Percentiles rank a stretch among this genome's conserved stretches.
These are phyloP conservation scores for Eubasilissa splendida DNA, from an alignment of 2,888 invertebrate genomes.

Conservation along the genomic window DNA sequence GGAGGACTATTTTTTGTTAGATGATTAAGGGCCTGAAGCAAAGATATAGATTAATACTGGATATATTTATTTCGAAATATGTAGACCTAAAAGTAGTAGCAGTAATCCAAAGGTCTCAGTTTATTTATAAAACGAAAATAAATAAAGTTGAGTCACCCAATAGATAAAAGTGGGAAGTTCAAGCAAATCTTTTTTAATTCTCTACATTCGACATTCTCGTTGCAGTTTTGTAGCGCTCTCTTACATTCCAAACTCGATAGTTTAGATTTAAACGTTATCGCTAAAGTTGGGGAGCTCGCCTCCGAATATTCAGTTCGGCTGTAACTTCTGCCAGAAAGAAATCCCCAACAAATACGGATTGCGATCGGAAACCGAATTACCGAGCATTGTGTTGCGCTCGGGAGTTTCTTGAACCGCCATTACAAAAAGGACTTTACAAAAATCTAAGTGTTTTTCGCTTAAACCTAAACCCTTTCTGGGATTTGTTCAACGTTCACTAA, in stretches of 20 bases:
- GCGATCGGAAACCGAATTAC: constrained; percentile 28
- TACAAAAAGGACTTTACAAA: constrained; percentile 11
- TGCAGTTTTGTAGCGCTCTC: constrained; percentile 1
- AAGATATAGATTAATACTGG: no score
- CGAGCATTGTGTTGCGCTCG: constrained; percentile 13
- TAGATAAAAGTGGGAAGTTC: no score
- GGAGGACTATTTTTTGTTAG: no score
- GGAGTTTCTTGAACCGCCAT: constrained; percentile 17
- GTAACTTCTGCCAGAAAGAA: constrained; percentile 22
- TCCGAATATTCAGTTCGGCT: constrained; percentile 33
- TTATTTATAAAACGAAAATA: no score
- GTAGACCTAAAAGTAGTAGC: no score
- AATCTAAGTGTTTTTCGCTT: constrained; percentile 11
- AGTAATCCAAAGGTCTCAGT: no score
- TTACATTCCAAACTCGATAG: constrained; percentile 41
- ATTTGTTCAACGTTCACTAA: background rate
- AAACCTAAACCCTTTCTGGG: background rate
- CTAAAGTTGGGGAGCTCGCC: constrained; percentile 28
- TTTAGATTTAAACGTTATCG: constrained; percentile 53
- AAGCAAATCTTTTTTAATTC: no score
- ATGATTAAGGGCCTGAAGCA: no score
- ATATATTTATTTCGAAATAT: no score
- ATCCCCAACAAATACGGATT: constrained; percentile 27
- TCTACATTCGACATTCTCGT: background rate
- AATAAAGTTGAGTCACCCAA: no score